Evolutionary conservation across 2,797 vertebrate genomes (phyloP), one percentile per base, ranked within the genome.

Genomic region (Nannoperca obscura): DNA sequence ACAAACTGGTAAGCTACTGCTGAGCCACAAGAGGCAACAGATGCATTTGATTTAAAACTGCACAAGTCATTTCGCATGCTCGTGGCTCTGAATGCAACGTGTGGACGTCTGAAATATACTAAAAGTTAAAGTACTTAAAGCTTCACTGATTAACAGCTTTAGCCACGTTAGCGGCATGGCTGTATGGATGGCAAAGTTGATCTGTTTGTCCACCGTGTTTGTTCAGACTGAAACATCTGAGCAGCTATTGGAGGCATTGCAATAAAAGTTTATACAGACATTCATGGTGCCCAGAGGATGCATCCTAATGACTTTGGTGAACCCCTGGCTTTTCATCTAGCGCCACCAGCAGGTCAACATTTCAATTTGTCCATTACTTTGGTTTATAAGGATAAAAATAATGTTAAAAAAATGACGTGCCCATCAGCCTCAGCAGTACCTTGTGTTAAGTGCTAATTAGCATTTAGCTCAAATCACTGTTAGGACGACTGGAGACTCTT

Each of bases 21-120:
- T 22, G 64, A 73, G 62, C 80, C 80, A 50, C 59, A 82, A 53
- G 17, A 83, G 24, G 71, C 53, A 64, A 55, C 63, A 77, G 59
- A 76, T 65, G 69, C 17, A 5, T 74, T 32, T 32, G 20, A 76
- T 75, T 82, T 53, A 22, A 73, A 78, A 22, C 36, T 61, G 44
- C 30, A 30, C 9, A 4, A 54, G 42, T 57, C 2, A 17, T 42
- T 72, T 40, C 40, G 14, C 22, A 49, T 47, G 22, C 63, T 27
- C 24, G 61, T 54, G 47, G 38, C 17, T 40, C 57, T 27, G 22
- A 64, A 75, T 73, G 32, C 3, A 47, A 59, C 0, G 19, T 8
- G 7, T 15, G 22, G 27, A 53, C 24, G 22, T 55, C 57, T 55
- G 7, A 49, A 19, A 32, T 49, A 32, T 10, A 47, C n/a, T n/a